Base-by-base conservation (phyloP, 2,797 vertebrate species). In the Luscinia luscinia region DNA sequence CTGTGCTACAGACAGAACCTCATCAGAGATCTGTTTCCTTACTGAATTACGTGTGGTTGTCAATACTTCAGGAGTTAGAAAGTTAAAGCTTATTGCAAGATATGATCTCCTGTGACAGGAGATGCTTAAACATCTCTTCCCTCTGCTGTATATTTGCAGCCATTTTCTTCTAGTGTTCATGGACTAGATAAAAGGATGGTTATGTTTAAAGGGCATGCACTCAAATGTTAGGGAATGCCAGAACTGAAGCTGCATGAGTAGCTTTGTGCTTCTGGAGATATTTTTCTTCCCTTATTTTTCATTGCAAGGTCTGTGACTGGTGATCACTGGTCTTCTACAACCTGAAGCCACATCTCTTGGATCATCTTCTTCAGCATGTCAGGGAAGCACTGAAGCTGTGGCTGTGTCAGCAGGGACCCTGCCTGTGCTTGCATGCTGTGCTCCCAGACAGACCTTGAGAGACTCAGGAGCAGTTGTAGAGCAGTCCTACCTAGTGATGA, bases 101-200 rank as follows among this genome's bases (percentile, higher is more conserved):
- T 52, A 30, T 30, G 28, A 30, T 52, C 28, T 30, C 28, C 11
- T 18, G 12, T 57, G 20, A 41, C 12, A 62, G 30, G 34, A 72
- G 51, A 28, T 58, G 16, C 5, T 78, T 48, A 12, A 30, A 67
- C 10, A 22, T 2, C 19, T 36, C 34, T 27, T 26, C 8, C 23
- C 9, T 15, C 8, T 0, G 0, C 22, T 15, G 2, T 26, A 11
- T 54, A 18, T 58, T 84, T 83, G 51, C 36, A 89, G 54, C 14
- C 15, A 14, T 78, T 89, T 94, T 62, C 12, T 81, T 28, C 18
- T 30, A 34, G 7, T 27, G 41, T 28, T n/a, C 5, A 2, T n/a
- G 23, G 70, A 26, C n/a, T 49, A 64, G 49, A 40, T 52, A 64
- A 49, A 90, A 64, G 34, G 20, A 46, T 38, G 6, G 21, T 49